Base-by-base conservation (phyloP, 2,888 invertebrate species). In the Tenthredo livida region DNA sequence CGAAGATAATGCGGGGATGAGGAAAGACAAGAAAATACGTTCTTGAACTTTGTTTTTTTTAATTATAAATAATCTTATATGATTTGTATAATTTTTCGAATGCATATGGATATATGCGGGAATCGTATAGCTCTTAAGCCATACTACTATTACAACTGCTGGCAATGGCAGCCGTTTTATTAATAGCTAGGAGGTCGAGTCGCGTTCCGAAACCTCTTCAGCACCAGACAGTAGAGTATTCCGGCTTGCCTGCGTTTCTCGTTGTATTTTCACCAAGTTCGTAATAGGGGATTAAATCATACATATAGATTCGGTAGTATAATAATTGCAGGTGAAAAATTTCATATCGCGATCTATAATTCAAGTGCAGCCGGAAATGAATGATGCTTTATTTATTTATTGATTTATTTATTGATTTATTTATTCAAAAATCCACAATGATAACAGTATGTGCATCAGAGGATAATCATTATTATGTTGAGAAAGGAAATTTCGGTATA, bases 171-270 rank as follows among this genome's bases (percentile, higher is more conserved):
- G 86, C 87, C 87, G 89, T 90, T 91, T 92, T 93, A 93, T 93
- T 93, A 92, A 92, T 93, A 93, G 93, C 90, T 88, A 91, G 91
- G 93, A 92, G 92, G 92, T 91, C 91, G 92, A 91, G 88, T 91
- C 65, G 90, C 90, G 91, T 92, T 92, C 92, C 91, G 91, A 92
- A 92, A 92, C 90, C 88, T 91, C 90, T 88, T 90, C 89, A 88
- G 89, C 29, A 70, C 90, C 89, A 90, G 90, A 90, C 91, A 91
- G 91, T 91, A 89, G 86, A 87, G 89, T 88, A 86, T 87, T 82
- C 84, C 83, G 86, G 65, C 85, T 67, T 84, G 85, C 86, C 84
- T 86, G 85, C 86, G 72, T 83, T 83, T 83, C 83, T 65, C 29
- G 67, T 83, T 83, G 67, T 83, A 61, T 80, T 83, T 67, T 29